Conservation (phyloP, 2,888 invertebrate species). For the Bellardia pandia region DNA sequence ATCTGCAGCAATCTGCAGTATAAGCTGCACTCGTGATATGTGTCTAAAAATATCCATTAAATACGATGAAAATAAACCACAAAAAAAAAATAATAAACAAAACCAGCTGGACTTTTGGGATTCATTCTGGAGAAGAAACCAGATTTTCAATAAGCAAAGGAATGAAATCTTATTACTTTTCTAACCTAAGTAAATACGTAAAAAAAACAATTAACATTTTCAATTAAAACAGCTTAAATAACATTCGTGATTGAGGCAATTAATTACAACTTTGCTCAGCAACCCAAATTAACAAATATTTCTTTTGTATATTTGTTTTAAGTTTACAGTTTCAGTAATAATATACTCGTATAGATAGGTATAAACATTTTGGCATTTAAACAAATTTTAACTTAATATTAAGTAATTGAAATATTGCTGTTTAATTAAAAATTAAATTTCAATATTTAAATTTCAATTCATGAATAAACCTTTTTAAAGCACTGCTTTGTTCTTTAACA, state of each 20-base stretch:
- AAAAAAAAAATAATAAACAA: not conserved
- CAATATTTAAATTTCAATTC: not conserved
- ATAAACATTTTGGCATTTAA: too few species aligned
- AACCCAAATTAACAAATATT: too few species aligned
- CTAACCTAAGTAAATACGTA: not conserved
- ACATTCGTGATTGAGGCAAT: too few species aligned
- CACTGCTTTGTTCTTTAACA: not conserved
- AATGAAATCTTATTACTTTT: conserved; percentile 23
- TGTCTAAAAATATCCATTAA: conserved; percentile 66
- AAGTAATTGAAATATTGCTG: too few species aligned
- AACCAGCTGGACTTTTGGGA: conserved; percentile 45
- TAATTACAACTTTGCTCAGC: too few species aligned
- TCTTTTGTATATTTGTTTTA: too few species aligned
- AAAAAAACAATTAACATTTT: not conserved
- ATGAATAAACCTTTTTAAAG: conserved; percentile 8
- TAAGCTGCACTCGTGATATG: conserved; percentile 24
- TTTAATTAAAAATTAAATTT: not conserved
- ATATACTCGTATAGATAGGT: too few species aligned
- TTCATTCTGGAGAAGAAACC: conserved; percentile 55
- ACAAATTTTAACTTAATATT: too few species aligned
- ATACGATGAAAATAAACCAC: conserved; percentile 27
- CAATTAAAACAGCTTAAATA: not conserved
- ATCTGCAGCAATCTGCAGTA: conserved; percentile 39
- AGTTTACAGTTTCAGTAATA: too few species aligned
- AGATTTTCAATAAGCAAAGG: conserved; percentile 30